Evolutionary conservation across 1,140 invertebrate species (phyloP).

Genomic region (Hydropsyche tenuis): DNA sequence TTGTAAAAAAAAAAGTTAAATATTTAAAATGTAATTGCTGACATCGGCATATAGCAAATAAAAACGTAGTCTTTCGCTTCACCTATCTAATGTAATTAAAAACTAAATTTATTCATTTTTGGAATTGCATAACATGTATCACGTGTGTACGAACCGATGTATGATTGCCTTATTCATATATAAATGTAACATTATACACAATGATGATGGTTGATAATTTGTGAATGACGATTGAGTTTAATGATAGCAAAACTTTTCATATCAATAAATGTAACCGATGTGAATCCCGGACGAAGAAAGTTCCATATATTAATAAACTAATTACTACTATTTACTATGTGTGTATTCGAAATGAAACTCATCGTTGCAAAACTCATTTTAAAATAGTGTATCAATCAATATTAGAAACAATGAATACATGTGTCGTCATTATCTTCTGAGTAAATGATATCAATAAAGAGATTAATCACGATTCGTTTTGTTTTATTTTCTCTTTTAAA

Average conservation of each 20-base stretch:
- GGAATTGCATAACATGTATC: neutral
- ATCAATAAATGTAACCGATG: slow-evolving; percentile 24
- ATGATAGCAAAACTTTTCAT: slow-evolving; percentile 7
- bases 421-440: slow-evolving; percentile 32
- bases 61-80: slow-evolving; percentile 3
- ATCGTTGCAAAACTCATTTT: neutral
- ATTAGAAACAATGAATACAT: slow-evolving; percentile 32
- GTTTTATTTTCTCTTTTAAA: slow-evolving; percentile 19
- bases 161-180: slow-evolving; percentile 5
- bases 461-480: neutral
- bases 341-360: slow-evolving; percentile 10
- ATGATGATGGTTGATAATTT: neutral
- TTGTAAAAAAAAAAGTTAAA: neutral
- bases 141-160: neutral
- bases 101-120: neutral
- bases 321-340: neutral
- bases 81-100: neutral
- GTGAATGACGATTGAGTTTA: neutral
- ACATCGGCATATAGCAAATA: neutral
- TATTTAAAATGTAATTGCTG: neutral
- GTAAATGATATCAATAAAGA: slow-evolving; percentile 29
- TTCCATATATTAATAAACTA: neutral
- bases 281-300: neutral
- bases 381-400: slow-evolving; percentile 32
- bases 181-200: neutral